Evolutionary conservation across 2,797 vertebrate species (phyloP).

Genomic region (Spinus pinus): DNA sequence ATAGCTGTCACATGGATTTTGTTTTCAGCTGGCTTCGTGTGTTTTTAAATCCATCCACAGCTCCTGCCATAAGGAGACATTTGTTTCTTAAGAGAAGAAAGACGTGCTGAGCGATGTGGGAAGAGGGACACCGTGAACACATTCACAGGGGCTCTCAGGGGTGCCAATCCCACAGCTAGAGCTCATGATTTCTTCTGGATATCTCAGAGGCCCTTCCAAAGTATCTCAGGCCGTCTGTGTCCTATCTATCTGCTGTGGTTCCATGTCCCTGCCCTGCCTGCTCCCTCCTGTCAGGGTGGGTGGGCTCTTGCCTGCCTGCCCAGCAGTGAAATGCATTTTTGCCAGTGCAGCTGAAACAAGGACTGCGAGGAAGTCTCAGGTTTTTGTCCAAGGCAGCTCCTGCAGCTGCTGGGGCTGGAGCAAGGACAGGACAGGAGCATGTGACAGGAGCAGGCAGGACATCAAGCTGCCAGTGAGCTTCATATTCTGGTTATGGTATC

Average conservation of each 20-base stretch:
- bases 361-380: background rate
- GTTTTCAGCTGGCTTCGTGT: background rate
- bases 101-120: background rate
- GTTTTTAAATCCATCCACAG: background rate
- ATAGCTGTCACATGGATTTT: constrained; percentile 27
- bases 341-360: background rate
- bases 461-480: background rate
- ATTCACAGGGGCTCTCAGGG: background rate
- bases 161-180: background rate
- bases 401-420: background rate
- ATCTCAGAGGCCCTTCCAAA: background rate
- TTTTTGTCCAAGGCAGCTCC: background rate
- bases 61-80: background rate
- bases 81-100: background rate
- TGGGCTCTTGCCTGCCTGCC: background rate
- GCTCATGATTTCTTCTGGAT: background rate
- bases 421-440: background rate
- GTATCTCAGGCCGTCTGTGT: background rate
- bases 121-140: background rate
- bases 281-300: background rate
- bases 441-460: background rate
- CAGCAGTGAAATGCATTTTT: background rate
- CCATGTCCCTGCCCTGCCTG: background rate
- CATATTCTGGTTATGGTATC: background rate
- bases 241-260: background rate